A percentile compares a stretch with the other conserved stretches of the same genome.
These are phyloP conservation scores for Paraescarpia echinospica DNA, from an alignment of 1,140 invertebrate species.

Conservation along the genomic window DNA sequence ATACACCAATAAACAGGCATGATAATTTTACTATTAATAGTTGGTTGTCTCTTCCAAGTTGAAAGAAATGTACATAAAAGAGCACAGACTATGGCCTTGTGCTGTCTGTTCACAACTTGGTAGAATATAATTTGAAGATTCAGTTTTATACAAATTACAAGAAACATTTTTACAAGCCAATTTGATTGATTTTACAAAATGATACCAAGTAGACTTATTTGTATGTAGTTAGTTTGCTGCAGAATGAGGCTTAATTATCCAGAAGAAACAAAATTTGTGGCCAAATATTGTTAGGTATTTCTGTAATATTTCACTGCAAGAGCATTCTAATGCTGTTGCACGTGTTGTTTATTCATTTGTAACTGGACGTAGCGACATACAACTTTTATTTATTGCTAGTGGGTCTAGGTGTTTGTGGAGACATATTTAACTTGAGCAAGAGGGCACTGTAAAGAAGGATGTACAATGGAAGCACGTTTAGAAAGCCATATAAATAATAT, in stretches of 20 bases:
- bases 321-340: neutral
- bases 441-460: neutral
- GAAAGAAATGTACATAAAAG: neutral
- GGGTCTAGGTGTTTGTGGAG: neutral
- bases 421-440: neutral
- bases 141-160: neutral
- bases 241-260: neutral
- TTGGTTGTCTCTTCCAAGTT: neutral
- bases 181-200: neutral
- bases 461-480: neutral
- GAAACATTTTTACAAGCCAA: neutral
- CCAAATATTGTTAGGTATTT: neutral
- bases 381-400: slow-evolving; percentile 1
- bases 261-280: neutral
- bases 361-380: neutral
- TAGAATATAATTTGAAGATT: neutral
- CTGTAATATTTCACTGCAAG: neutral
- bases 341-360: neutral
- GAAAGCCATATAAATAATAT: neutral
- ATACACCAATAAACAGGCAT: neutral
- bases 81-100: neutral
- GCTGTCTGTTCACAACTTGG: neutral
- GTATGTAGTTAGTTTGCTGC: neutral
- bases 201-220: neutral
- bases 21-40: neutral